Conservation (phyloP, 2,113 vertebrate genomes). For the Cyphomyrus plagiostoma region DNA sequence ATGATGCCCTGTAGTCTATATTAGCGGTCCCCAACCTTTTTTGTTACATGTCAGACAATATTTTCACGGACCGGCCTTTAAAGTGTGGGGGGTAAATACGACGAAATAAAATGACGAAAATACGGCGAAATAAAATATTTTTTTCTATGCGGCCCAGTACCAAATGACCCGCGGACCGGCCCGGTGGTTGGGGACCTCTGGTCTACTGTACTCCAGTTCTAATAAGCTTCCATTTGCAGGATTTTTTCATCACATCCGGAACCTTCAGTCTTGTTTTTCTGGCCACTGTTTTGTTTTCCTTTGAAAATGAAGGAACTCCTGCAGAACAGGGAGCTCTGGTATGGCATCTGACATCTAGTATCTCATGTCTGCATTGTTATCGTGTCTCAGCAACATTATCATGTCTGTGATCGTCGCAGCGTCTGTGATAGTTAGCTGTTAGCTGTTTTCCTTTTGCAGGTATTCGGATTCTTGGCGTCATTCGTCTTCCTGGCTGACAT, state of each 20-base stretch:
- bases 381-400: neutral
- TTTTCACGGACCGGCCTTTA: too few species aligned
- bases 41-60: too few species aligned
- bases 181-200: too few species aligned
- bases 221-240: constrained; percentile 42
- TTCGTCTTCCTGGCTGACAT: neutral
- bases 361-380: neutral
- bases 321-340: constrained; percentile 49
- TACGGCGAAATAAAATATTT: too few species aligned
- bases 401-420: neutral
- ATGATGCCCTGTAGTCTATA: neutral
- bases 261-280: constrained; percentile 39
- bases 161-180: too few species aligned
- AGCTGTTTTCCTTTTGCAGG: neutral
- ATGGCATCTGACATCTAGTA: constrained; percentile 42
- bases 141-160: too few species aligned
- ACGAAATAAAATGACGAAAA: too few species aligned
- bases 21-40: too few species aligned
- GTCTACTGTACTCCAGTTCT: neutral
- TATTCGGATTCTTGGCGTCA: neutral
- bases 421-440: neutral
- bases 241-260: constrained; percentile 35
- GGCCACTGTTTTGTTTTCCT: constrained; percentile 51
- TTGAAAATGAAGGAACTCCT: constrained; percentile 30
- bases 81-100: too few species aligned